Conservation (phyloP, 2,888 invertebrate genomes). For the Punctoribates punctum region DNA sequence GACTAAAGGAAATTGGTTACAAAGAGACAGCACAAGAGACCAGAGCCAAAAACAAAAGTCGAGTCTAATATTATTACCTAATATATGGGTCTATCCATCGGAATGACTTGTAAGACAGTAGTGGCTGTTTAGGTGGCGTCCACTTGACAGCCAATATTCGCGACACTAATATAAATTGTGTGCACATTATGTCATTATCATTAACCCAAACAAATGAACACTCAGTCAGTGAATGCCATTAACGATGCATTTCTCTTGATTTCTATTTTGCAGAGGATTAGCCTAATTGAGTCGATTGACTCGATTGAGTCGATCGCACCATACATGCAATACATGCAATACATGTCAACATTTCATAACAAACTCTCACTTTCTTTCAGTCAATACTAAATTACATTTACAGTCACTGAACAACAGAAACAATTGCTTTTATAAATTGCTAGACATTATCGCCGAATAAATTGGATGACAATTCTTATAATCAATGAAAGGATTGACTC, state of each 20-base stretch:
- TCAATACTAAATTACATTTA: conserved; percentile 6
- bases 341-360: conserved; percentile 28
- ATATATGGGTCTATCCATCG: not conserved
- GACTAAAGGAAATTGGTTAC: conserved; percentile 33
- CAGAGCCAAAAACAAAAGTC: not conserved
- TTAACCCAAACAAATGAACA: conserved; percentile 34
- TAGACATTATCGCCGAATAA: not conserved
- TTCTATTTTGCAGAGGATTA: conserved; percentile 26
- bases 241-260: conserved; percentile 18
- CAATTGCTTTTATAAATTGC: not conserved
- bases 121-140: not conserved
- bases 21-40: conserved; percentile 12
- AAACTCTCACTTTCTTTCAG: not conserved
- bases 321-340: conserved; percentile 7
- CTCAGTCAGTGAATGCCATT: conserved; percentile 27
- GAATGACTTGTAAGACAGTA: not conserved
- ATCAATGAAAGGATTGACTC: too few relatives aligned
- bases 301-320: not conserved
- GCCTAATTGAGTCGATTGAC: conserved; percentile 24
- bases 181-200: conserved; percentile 26
- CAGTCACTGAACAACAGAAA: not conserved
- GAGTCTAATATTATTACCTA: conserved; percentile 14
- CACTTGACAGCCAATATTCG: not conserved
- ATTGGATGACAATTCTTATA: too few relatives aligned
- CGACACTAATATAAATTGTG: conserved; percentile 32